phyloP scores from a whole-genome alignment of 2,113 vertebrate genomes.

The Platysteira castanea region DNA sequence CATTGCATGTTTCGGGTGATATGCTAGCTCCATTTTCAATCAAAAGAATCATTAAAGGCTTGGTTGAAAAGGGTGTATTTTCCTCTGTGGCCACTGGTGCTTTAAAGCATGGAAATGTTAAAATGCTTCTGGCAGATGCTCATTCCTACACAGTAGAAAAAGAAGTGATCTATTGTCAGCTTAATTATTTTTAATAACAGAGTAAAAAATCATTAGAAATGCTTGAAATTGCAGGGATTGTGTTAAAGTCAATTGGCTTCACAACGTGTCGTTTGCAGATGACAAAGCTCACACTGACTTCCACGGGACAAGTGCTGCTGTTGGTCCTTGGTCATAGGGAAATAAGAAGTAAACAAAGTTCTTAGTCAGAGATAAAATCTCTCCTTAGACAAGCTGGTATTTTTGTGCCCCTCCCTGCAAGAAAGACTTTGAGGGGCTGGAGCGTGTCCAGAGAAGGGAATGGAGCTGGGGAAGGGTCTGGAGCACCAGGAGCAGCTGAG shows the following conservation, averaged over 20 bases:
- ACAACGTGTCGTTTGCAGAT: not conserved
- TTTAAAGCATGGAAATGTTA: slow-evolving; percentile 32
- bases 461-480: accelerated
- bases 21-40: slow-evolving; percentile 25
- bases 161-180: slow-evolving; percentile 9
- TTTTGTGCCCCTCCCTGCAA: not conserved
- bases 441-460: accelerated
- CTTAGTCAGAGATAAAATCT: not conserved
- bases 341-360: not conserved
- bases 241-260: not conserved
- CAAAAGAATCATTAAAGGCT: slow-evolving; percentile 22
- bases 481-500: not conserved
- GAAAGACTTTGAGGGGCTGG: not conserved
- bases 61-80: slow-evolving; percentile 7
- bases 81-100: slow-evolving; percentile 27
- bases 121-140: slow-evolving; percentile 45
- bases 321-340: not conserved
- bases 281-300: not conserved
- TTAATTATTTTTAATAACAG: slow-evolving; percentile 26
- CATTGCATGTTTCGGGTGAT: slow-evolving; percentile 14
- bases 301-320: accelerated
- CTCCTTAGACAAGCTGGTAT: not conserved
- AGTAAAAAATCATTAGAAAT: slow-evolving; percentile 22
- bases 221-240: not conserved
- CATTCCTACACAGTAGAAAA: not conserved